Percentiles rank a stretch among this genome's conserved stretches.
Conservation (phyloP, 2,888 invertebrate genomes). For the Apodemia zela region DNA sequence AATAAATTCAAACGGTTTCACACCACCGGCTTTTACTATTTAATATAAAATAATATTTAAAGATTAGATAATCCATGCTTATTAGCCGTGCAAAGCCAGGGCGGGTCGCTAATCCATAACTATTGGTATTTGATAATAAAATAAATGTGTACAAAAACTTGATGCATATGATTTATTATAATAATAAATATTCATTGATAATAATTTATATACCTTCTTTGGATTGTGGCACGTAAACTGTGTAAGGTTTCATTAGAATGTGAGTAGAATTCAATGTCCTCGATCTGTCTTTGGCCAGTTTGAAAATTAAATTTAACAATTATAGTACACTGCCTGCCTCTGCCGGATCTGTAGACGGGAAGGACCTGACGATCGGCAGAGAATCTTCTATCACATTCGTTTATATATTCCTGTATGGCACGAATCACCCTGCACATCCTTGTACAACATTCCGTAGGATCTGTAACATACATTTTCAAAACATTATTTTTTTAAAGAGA, state of each 20-base stretch:
- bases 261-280: conserved; percentile 95
- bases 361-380: conserved; percentile 93
- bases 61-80: too few relatives aligned
- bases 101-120: too few relatives aligned
- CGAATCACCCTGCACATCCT: conserved; percentile 96
- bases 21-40: too few relatives aligned
- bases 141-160: background rate
- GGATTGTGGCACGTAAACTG: conserved; percentile 88
- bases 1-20: too few relatives aligned
- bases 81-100: too few relatives aligned
- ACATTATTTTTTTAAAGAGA: too few relatives aligned
- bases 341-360: conserved; percentile 93
- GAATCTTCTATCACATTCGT: conserved; percentile 95
- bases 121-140: too few relatives aligned
- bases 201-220: conserved; percentile 73
- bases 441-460: conserved; percentile 64
- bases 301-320: conserved; percentile 90
- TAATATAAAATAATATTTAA: too few relatives aligned
- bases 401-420: conserved; percentile 96
- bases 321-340: conserved; percentile 93
- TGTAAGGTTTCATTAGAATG: conserved; percentile 97
- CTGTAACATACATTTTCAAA: conserved; percentile 39
- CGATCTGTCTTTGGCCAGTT: conserved; percentile 91
- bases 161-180: too few relatives aligned
- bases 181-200: conserved; percentile 11